Conservation (phyloP, 2,113 vertebrate species). For the Electrona antarctica region DNA sequence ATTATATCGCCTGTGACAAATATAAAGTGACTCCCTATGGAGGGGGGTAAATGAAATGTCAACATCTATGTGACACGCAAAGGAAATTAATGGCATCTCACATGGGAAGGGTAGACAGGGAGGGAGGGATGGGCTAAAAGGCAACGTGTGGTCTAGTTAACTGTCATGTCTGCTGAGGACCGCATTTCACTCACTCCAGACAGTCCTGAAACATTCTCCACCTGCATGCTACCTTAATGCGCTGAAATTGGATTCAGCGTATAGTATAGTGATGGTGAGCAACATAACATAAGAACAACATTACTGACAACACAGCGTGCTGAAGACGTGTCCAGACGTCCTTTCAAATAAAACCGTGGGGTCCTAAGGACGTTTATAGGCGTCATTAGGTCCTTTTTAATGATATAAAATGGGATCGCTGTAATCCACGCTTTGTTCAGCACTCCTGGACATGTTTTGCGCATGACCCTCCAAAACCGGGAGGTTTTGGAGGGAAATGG, state of each 20-base stretch:
- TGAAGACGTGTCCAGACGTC: no score
- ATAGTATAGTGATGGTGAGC: neutral
- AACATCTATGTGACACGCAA: slow-evolving; percentile 55
- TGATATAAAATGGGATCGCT: no score
- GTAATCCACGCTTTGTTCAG: no score
- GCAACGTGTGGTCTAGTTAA: slow-evolving; percentile 15
- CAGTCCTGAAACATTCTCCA: neutral
- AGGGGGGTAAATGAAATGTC: slow-evolving; percentile 68
- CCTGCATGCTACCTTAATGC: neutral
- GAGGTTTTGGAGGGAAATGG: no score
- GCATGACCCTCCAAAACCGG: no score
- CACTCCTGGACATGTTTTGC: no score
- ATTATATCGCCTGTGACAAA: slow-evolving; percentile 51
- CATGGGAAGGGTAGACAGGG: slow-evolving; percentile 14
- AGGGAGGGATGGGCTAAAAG: slow-evolving; percentile 6
- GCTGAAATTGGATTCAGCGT: neutral
- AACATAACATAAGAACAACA: no score
- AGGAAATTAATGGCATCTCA: slow-evolving; percentile 57
- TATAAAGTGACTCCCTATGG: slow-evolving; percentile 53
- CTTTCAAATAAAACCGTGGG: no score
- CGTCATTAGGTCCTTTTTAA: no score
- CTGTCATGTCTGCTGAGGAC: slow-evolving; percentile 52
- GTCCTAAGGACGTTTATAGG: no score
- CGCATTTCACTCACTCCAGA: slow-evolving; percentile 22
- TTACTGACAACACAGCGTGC: no score